Conservation (phyloP, 2,888 invertebrate genomes). For the Drosophila cognata region DNA sequence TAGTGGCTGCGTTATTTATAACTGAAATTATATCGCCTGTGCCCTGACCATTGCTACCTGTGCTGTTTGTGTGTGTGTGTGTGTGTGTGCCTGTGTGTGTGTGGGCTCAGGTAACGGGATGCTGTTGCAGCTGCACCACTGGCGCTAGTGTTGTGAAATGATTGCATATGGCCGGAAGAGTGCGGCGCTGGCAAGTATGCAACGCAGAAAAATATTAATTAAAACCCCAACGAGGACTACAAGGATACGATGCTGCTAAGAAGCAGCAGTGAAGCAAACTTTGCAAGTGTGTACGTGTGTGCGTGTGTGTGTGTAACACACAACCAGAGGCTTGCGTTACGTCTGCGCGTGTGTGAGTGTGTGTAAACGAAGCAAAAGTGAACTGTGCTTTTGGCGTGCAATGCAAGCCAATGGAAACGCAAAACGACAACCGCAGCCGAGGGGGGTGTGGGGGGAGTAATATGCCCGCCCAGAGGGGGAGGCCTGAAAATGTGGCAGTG, state of each 20-base stretch:
- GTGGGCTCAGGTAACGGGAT: slow-evolving; percentile 22
- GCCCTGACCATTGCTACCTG: not conserved
- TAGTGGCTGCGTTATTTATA: slow-evolving; percentile 36
- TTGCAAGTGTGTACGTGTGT: slow-evolving; percentile 3
- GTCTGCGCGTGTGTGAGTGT: not conserved
- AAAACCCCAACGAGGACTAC: slow-evolving; percentile 53
- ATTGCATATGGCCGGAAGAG: slow-evolving; percentile 37
- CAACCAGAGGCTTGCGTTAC: not conserved
- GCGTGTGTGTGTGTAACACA: slow-evolving; percentile 5
- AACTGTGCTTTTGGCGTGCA: slow-evolving; percentile 28
- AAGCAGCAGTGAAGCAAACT: slow-evolving; percentile 1
- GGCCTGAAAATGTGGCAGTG: not conserved
- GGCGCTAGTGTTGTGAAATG: slow-evolving; percentile 50
- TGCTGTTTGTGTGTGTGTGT: not conserved
- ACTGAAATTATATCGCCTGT: slow-evolving; percentile 9
- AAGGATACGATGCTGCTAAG: slow-evolving; percentile 5
- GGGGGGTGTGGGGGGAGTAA: not conserved
- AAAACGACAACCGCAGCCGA: slow-evolving; percentile 38
- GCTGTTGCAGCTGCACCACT: slow-evolving; percentile 30
- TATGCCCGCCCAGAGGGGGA: not conserved
- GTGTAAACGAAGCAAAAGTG: not conserved
- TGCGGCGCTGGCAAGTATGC: slow-evolving; percentile 39
- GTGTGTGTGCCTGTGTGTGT: not conserved
- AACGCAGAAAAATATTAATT: slow-evolving; percentile 71
- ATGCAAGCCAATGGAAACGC: slow-evolving; percentile 39